A percentile compares a stretch with the other conserved stretches of the same genome.
These are phyloP conservation scores for Nezara viridula DNA, from an alignment of 2,888 invertebrate species.

Conservation along the genomic window DNA sequence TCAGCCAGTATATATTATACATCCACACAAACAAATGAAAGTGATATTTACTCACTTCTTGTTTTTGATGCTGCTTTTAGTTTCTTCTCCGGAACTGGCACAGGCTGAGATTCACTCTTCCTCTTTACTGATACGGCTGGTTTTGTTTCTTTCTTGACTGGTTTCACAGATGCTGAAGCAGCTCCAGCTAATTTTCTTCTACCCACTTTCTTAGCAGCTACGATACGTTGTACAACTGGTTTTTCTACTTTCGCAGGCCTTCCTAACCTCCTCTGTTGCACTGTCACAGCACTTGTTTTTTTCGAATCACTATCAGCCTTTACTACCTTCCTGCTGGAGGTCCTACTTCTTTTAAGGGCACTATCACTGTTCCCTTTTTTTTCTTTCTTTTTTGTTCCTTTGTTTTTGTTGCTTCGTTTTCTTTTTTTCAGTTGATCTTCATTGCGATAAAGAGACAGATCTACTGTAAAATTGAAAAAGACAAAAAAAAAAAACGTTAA, in stretches of 20 bases:
- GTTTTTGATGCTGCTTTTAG: constrained; percentile 65
- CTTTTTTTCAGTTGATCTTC: constrained; percentile 82
- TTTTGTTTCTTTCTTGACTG: constrained; percentile 51
- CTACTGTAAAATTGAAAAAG: constrained; percentile 75
- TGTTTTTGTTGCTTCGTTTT: constrained; percentile 69
- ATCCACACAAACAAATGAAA: constrained; percentile 31
- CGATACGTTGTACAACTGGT: constrained; percentile 50
- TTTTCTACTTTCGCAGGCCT: constrained; percentile 49
- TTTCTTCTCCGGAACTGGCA: constrained; percentile 63
- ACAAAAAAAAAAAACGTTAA: background rate
- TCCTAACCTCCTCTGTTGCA: constrained; percentile 50
- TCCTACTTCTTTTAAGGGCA: constrained; percentile 51
- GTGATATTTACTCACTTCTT: constrained; percentile 65
- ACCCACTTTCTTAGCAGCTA: constrained; percentile 52
- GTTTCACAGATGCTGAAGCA: constrained; percentile 41
- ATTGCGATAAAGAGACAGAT: constrained; percentile 85
- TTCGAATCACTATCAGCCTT: constrained; percentile 53
- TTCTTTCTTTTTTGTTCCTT: constrained; percentile 61
- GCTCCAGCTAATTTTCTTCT: constrained; percentile 48
- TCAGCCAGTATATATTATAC: background rate
- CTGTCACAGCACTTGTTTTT: constrained; percentile 52
- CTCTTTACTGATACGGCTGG: constrained; percentile 44
- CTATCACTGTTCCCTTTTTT: constrained; percentile 52
- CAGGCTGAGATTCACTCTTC: constrained; percentile 65
- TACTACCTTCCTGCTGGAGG: constrained; percentile 54